Conservation (phyloP, 2,888 invertebrate genomes). For the Mythimna albipuncta region DNA sequence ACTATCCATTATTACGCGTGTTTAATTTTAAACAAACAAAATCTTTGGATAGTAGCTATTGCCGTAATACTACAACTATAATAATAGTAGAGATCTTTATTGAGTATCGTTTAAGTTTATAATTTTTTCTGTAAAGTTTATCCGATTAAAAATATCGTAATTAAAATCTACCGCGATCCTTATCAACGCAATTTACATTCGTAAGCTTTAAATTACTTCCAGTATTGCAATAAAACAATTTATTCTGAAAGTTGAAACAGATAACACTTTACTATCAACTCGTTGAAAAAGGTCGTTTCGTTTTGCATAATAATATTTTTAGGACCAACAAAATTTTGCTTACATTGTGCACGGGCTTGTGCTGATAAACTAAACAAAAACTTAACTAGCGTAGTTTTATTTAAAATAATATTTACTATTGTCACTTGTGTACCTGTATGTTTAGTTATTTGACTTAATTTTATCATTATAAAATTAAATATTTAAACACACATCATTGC, state of each 20-base stretch:
- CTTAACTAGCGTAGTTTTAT: constrained; percentile 26
- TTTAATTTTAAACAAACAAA: neutral
- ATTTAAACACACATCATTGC: constrained; percentile 34
- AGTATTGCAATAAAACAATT: constrained; percentile 66
- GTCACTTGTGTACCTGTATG: constrained; percentile 46
- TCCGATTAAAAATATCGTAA: constrained; percentile 42
- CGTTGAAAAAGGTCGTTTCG: constrained; percentile 51
- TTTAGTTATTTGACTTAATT: constrained; percentile 49
- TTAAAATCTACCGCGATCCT: constrained; percentile 52
- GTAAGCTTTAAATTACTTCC: constrained; percentile 47
- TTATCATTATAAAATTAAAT: constrained; percentile 20
- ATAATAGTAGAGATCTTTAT: neutral
- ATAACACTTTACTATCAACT: constrained; percentile 65
- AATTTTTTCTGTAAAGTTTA: constrained; percentile 2
- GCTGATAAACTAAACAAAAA: constrained; percentile 21
- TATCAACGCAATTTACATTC: constrained; percentile 55
- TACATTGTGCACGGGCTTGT: constrained; percentile 31
- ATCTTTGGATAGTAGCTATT: too few relatives aligned
- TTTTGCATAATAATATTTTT: constrained; percentile 66
- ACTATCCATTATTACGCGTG: neutral
- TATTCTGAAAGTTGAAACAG: constrained; percentile 64
- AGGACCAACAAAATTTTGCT: constrained; percentile 43
- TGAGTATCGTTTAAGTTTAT: neutral
- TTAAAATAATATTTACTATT: constrained; percentile 9
- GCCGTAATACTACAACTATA: neutral